Base-by-base conservation (phyloP, 1,140 invertebrate genomes). In the Diploscapter pachys region DNA sequence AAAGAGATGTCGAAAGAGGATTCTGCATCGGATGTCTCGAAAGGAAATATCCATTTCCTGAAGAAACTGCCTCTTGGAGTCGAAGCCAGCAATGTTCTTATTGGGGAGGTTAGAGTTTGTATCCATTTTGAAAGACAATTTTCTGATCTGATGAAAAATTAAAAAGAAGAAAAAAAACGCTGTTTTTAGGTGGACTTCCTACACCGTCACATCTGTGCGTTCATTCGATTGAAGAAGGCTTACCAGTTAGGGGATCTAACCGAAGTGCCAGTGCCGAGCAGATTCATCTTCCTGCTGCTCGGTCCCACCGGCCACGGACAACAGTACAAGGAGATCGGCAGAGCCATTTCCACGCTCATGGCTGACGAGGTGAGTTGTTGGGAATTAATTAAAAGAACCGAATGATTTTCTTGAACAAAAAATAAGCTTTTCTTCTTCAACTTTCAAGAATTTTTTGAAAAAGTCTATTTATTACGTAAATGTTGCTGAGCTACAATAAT, bases 301-400 rank as follows among this genome's bases (percentile, higher is more conserved):
- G 95, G 95, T 50, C 96, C 96, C 11, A 88, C 89, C 88, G 91
- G 91, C 80, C 90, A 91, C 59, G 89, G 90, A 72, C 90, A 91
- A 67, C 92, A 92, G 82, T 97, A 95, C 86, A 94, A 96, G 85
- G 96, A 99, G 89, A 95, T 98, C 75, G 96, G 96, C 4, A 89
- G 96, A 77, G 94, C 95, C 3, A 96, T 98, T 91, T 94, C 95
- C n/a, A 98, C 96, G 0, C 87, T 99, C 4, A 96, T 99, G 93
- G 95, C 94, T n/a, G 96, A 98, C 87, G 95, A 98, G 89, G 87
- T 89, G 70, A 77, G 75, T 69, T 52, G 63, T 71, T 4, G 9
- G 3, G 50, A 65, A 5, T 5, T 57, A 49, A 65, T 31, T 57
- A 50, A 63, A 55, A n/a, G n/a, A 79, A 11, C 31, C 31, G 2